Percentiles rank a stretch among this genome's conserved stretches.
Evolutionary conservation across 2,888 invertebrate species (phyloP).

Genomic region (Melanophora roralis): DNA sequence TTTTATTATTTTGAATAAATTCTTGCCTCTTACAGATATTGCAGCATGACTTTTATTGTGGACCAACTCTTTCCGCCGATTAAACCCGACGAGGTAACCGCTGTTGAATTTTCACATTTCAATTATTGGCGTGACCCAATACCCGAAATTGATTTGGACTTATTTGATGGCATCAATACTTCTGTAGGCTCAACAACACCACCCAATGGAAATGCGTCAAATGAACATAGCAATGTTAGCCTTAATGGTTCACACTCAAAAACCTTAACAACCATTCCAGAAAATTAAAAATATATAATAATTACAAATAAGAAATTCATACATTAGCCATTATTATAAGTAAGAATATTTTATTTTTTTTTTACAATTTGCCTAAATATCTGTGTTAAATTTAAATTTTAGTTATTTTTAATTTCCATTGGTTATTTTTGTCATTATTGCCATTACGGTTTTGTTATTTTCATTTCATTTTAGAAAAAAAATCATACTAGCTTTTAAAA

Average conservation of each 20-base stretch:
- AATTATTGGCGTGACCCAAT: constrained; percentile 96
- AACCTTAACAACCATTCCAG: constrained; percentile 75
- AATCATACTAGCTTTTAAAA: not conserved
- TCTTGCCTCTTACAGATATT: constrained; percentile 90
- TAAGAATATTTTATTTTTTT: constrained; percentile 15
- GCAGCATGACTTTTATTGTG: constrained; percentile 94
- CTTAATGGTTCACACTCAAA: constrained; percentile 65
- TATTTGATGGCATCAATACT: constrained; percentile 63
- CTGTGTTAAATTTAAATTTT: constrained; percentile 6
- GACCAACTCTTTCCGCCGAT: constrained; percentile 97
- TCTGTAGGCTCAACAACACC: constrained; percentile 24
- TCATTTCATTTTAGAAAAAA: not conserved
- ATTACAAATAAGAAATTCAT: not conserved
- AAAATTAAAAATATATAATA: constrained; percentile 67
- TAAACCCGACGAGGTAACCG: constrained; percentile 81
- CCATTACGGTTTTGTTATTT: not conserved
- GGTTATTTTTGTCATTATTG: not conserved
- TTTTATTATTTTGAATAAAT: constrained; percentile 1
- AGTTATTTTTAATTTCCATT: not conserved
- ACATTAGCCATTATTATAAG: constrained; percentile 26
- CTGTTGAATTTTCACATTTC: constrained; percentile 87
- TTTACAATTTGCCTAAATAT: not conserved
- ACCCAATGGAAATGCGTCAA: constrained; percentile 36
- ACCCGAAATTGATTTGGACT: constrained; percentile 78
- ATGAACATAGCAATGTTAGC: constrained; percentile 50